These are phyloP conservation scores for Acrossocheilus fasciatus DNA, from an alignment of 2,797 vertebrate species.

Conservation along the genomic window DNA sequence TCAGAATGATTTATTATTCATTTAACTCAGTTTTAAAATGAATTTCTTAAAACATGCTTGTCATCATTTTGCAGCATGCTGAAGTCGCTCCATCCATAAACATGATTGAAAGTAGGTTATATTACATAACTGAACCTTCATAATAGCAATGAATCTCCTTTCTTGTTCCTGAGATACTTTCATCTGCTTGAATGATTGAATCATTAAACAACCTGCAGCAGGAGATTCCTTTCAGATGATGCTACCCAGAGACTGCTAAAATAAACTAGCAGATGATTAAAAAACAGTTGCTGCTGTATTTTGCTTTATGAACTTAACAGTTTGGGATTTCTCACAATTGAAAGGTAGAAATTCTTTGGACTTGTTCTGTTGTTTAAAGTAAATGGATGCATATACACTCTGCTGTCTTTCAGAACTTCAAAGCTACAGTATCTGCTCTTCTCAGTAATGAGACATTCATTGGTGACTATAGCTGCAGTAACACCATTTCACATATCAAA, in stretches of 20 bases:
- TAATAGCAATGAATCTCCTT: not conserved
- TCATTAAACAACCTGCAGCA: slow-evolving; percentile 27
- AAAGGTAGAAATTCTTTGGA: not conserved
- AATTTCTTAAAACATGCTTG: not conserved
- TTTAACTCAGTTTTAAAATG: not conserved
- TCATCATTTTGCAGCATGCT: not conserved
- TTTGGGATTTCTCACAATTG: not conserved
- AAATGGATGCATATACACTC: not conserved
- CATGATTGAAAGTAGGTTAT: not conserved
- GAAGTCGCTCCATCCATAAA: not conserved
- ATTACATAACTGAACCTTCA: slow-evolving; percentile 9
- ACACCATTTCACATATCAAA: slow-evolving; percentile 43
- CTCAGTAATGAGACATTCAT: not conserved
- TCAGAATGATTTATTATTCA: not conserved
- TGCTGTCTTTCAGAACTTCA: not conserved
- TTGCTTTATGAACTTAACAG: not conserved
- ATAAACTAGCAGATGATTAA: not conserved
- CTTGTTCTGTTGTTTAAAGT: not conserved
- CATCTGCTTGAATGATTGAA: slow-evolving; percentile 7
- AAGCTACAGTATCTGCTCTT: not conserved
- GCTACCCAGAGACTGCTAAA: slow-evolving; percentile 9
- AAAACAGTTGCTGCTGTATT: not conserved
- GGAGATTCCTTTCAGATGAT: slow-evolving; percentile 20
- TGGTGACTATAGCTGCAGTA: slow-evolving; percentile 18
- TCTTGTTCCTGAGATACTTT: slow-evolving; percentile 22